Evolutionary conservation across 2,888 invertebrate species (phyloP).

Genomic region (Zaprionus obscuricornis): DNA sequence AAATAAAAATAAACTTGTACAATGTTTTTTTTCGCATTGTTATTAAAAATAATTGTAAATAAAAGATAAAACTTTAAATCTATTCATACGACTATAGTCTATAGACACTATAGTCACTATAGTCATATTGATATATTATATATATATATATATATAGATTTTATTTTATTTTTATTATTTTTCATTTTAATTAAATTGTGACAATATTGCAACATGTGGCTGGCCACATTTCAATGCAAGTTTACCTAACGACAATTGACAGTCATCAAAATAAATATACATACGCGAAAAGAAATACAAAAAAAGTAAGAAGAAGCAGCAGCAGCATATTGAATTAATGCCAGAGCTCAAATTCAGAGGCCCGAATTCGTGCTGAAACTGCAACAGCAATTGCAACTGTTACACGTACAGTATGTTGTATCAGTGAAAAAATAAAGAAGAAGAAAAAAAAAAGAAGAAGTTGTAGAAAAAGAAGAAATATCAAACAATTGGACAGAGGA

Average conservation of each 20-base stretch:
- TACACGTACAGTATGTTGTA: conserved; percentile 35
- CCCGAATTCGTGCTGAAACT: conserved; percentile 8
- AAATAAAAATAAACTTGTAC: too few relatives aligned
- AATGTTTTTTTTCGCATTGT: neutral
- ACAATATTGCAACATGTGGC: conserved; percentile 58
- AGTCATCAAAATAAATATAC: conserved; percentile 60
- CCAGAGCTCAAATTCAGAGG: conserved; percentile 24
- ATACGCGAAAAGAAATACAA: conserved; percentile 13
- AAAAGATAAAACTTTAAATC: too few relatives aligned
- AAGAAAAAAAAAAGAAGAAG: conserved; percentile 20
- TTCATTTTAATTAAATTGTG: conserved; percentile 60
- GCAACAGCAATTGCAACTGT: conserved; percentile 36
- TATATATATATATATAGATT: neutral
- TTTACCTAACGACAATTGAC: conserved; percentile 52
- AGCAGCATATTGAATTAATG: too few relatives aligned
- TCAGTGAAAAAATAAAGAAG: conserved; percentile 12
- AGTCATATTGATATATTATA: too few relatives aligned
- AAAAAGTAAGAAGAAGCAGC: too few relatives aligned
- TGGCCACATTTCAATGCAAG: conserved; percentile 53
- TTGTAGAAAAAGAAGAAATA: conserved; percentile 21
- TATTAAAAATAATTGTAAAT: too few relatives aligned
- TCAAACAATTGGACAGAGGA: conserved; percentile 38
- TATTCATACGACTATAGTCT: too few relatives aligned
- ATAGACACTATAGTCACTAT: too few relatives aligned
- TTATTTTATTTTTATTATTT: neutral